Percentiles rank a stretch among this genome's conserved stretches.
Evolutionary conservation across 2,113 vertebrate genomes (phyloP).

Genomic region (Sardina pilchardus): DNA sequence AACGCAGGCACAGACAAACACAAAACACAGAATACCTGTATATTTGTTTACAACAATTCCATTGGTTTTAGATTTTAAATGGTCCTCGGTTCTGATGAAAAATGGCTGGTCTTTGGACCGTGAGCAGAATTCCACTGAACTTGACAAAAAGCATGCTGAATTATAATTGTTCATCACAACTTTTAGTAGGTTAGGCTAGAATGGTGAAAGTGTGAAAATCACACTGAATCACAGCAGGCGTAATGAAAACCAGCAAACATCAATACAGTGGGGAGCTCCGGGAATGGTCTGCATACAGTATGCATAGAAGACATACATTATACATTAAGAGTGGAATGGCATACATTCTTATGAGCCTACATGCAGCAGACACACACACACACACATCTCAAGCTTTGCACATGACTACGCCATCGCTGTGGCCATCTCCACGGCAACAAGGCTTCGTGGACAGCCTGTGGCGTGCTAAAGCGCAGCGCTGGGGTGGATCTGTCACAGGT

Average conservation of each 20-base stretch:
- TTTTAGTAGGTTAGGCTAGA: background rate
- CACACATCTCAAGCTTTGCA: background rate
- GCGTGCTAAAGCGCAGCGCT: conserved; percentile 24
- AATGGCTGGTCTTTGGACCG: too few species aligned
- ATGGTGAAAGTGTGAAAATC: too few species aligned
- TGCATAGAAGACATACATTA: background rate
- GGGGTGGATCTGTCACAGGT: conserved; percentile 23
- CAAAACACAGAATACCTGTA: background rate
- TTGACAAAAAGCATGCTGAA: background rate
- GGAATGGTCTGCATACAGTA: background rate
- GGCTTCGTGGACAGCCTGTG: conserved; percentile 33
- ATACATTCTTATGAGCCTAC: background rate
- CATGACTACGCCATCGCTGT: background rate
- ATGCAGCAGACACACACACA: background rate
- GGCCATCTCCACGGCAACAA: conserved; percentile 61
- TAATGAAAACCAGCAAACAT: too few species aligned
- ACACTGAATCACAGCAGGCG: too few species aligned
- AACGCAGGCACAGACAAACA: background rate
- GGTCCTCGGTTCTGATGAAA: too few species aligned
- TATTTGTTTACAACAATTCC: too few species aligned
- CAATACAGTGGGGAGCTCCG: too few species aligned
- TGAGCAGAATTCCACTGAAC: too few species aligned
- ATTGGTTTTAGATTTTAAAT: too few species aligned
- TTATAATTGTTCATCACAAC: background rate
- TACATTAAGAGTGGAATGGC: background rate